Base-by-base conservation (phyloP, 2,113 vertebrate genomes). In the Ceyx margarethae region DNA sequence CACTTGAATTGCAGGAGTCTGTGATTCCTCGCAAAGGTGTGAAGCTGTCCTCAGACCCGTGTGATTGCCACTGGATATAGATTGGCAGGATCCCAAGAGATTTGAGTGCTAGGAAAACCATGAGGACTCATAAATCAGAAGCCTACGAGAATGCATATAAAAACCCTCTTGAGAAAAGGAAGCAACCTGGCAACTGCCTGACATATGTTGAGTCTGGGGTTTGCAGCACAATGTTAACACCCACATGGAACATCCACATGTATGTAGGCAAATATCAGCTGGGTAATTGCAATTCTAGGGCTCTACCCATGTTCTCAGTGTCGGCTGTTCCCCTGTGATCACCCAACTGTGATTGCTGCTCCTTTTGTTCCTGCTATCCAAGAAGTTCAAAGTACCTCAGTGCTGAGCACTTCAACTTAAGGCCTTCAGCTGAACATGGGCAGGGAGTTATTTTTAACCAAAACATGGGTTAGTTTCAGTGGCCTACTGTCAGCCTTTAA, bases 181-280 rank as follows among this genome's bases (percentile, higher is more conserved):
- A 79, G 57, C 40, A 45, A 42, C 48, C 28, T 72, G 48, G 35
- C 25, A 73, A 45, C 37, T 76, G 50, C 48, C 58, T 90, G 74
- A 48, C 8, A 8, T 64, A 21, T 0, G 0, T 5, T 67, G 58
- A 60, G 31, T 76, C 29, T 23, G 74, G 43, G 35, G 19, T 75
- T 91, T 81, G 33, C 48, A 76, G 35, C 51, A 50, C 35, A 16
- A 12, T 87, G 13, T 50, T 76, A 73, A 65, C 42, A 79, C 4
- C 26, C n/a, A 73, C 26, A 10, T 48, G 48, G n/a, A 21, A n/a
- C n/a, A 26, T 40, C 26, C 3, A 4, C 23, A 3, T 10, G 5
- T 45, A 9, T 54, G 64, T 21, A 42, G 68, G 46, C 53, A 79
- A 73, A 12, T 79, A 50, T 5, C 15, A 31, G 10, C 33, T 50